phyloP scores from a whole-genome alignment of 2,888 invertebrate species.

The Heliconius hortense region DNA sequence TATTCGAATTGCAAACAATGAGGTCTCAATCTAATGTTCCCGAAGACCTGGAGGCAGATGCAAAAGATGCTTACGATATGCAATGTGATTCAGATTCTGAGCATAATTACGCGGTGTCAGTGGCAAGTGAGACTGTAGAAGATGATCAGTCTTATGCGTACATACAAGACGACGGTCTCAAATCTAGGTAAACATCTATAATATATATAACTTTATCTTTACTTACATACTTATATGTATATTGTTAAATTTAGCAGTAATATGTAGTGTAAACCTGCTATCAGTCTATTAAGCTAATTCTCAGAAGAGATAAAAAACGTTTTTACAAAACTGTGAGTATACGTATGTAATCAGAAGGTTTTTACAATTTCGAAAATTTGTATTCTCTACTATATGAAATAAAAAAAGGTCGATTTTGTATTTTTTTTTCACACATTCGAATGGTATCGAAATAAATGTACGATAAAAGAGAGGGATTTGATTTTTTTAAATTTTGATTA shows the following conservation, averaged over 20 bases:
- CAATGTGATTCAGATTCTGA: conserved; percentile 72
- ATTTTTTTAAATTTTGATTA: no score
- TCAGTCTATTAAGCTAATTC: no score
- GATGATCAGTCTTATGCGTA: conserved; percentile 76
- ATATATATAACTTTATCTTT: not conserved
- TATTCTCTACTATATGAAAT: no score
- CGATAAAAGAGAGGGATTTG: no score
- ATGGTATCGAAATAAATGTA: no score
- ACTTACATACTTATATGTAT: not conserved
- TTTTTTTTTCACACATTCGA: no score
- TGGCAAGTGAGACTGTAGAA: conserved; percentile 66
- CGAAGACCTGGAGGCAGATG: conserved; percentile 56
- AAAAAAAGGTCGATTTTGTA: no score
- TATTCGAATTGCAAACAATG: conserved; percentile 87
- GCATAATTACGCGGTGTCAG: conserved; percentile 68
- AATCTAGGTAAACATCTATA: conserved; percentile 67
- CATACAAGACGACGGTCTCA: conserved; percentile 74
- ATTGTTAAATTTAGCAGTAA: not conserved
- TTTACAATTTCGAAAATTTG: no score
- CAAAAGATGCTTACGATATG: conserved; percentile 53
- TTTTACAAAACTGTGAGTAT: no score
- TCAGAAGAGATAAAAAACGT: no score
- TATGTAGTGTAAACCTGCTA: no score
- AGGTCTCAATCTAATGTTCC: conserved; percentile 75
- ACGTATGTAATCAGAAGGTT: no score